Base-by-base conservation (phyloP, 2,888 invertebrate genomes). In the Eumacrocentrus americanus region DNA sequence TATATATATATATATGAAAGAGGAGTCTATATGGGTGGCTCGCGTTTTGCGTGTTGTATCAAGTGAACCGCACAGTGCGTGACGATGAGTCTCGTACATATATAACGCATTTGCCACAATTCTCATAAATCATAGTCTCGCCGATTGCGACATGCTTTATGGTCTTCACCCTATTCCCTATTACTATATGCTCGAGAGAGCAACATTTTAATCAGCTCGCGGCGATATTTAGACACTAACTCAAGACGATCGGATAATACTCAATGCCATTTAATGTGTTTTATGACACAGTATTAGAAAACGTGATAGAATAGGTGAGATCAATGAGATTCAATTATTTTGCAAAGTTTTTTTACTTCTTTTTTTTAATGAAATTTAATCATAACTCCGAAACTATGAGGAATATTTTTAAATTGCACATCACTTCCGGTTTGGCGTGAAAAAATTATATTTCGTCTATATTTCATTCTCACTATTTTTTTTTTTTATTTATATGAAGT, bases 121-220 rank as follows among this genome's bases (percentile, higher is more conserved):
- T 42, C 54, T 42, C 48, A 54, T 60, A 54, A 60, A 60, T 60
- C 48, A 60, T 44, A 53, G 53, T 35, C 48, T 54, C 42, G 38
- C 38, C 18, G 12, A 53, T 59, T 47, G 47, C 47, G 38, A 55
- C 42, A 47, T 35, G 40, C 54, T 54, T 50, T 55, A 40, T 54
- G 14, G 50, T 34, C 54, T 54, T 54, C 34, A 0, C n/a, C 25
- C 29, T 34, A 4, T 29, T 37, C n/a, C n/a, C n/a, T n/a, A n/a
- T n/a, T n/a, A n/a, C n/a, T n/a, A n/a, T n/a, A n/a, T n/a, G 14
- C 37, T 12, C 29, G 23, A n/a, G 23, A n/a, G 42, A 54, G 34
- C 54, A 54, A 44, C 44, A 44, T 42, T 54, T 54, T 34, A 54
- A 44, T 54, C n/a, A n/a, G 20, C 35, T 25, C 22, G 37, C 9